Evolutionary conservation across 2,888 invertebrate species (phyloP).

Genomic region (Pachliopta kotzebuea): DNA sequence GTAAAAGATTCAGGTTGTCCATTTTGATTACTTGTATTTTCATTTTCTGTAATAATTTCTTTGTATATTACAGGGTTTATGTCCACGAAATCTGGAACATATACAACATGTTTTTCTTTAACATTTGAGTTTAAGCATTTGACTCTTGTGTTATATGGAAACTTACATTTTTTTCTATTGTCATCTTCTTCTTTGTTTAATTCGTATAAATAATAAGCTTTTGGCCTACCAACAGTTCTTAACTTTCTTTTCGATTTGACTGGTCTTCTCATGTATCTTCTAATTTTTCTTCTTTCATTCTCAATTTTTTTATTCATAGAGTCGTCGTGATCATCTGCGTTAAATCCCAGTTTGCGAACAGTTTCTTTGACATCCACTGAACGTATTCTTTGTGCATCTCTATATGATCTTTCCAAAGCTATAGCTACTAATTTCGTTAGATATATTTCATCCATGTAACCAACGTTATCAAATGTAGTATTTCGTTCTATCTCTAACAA

Average conservation of each 20-base stretch:
- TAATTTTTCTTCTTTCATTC: constrained; percentile 25
- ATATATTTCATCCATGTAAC: constrained; percentile 59
- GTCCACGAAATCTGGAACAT: constrained; percentile 22
- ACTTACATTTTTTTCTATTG: constrained; percentile 24
- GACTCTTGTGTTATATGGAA: background rate
- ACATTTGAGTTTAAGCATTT: background rate
- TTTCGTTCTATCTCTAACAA: constrained; percentile 58
- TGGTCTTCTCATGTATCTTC: constrained; percentile 10
- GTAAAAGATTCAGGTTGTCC: background rate
- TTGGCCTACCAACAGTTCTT: constrained; percentile 25
- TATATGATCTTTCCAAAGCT: constrained; percentile 44
- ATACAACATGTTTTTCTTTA: constrained; percentile 12
- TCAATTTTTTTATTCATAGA: constrained; percentile 15
- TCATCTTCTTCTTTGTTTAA: constrained; percentile 21
- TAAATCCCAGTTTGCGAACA: constrained; percentile 34
- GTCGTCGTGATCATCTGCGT: constrained; percentile 14
- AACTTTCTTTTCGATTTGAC: constrained; percentile 15
- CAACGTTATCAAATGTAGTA: constrained; percentile 44
- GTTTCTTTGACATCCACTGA: constrained; percentile 50
- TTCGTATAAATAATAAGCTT: constrained; percentile 24
- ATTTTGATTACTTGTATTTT: background rate
- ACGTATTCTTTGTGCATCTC: constrained; percentile 40
- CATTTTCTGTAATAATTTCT: background rate
- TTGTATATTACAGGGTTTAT: constrained; percentile 14
- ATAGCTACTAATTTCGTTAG: constrained; percentile 58